Percentiles rank a stretch among this genome's conserved stretches.
These are phyloP conservation scores for Hypsopygia costalis DNA, from an alignment of 2,888 invertebrate genomes.

Conservation along the genomic window DNA sequence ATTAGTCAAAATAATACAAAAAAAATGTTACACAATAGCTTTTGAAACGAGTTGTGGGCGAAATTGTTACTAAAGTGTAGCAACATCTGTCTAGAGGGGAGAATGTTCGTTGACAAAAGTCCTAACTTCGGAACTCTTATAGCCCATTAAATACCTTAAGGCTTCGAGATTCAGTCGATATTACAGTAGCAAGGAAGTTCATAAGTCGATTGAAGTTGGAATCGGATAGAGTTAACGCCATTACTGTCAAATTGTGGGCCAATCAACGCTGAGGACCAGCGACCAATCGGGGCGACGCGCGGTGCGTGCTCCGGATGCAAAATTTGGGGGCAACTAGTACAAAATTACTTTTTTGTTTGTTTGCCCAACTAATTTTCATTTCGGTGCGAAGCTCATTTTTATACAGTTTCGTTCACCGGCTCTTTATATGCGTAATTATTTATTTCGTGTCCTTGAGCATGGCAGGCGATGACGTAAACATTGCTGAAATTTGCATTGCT, in stretches of 20 bases:
- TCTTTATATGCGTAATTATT: too few species aligned
- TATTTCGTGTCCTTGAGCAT: too few species aligned
- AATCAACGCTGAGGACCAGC: slow-evolving; percentile 56
- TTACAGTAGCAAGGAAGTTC: slow-evolving; percentile 12
- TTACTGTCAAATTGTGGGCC: slow-evolving; percentile 77
- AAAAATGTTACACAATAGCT: slow-evolving; percentile 69
- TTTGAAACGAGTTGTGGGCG: slow-evolving; percentile 69
- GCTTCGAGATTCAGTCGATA: rapidly evolving
- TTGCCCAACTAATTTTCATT: slow-evolving; percentile 40
- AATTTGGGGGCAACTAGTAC: slow-evolving; percentile 68
- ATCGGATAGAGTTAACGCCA: slow-evolving; percentile 66
- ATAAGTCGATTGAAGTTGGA: slow-evolving; percentile 24
- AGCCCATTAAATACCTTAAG: slow-evolving; percentile 14
- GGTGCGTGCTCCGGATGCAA: slow-evolving; percentile 68
- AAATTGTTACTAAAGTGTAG: slow-evolving; percentile 78
- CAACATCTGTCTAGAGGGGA: slow-evolving; percentile 77
- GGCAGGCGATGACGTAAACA: too few species aligned
- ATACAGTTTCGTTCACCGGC: too few species aligned
- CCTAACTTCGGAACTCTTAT: slow-evolving; percentile 11
- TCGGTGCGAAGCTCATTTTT: slow-evolving; percentile 21
- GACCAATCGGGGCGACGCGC: slow-evolving; percentile 56
- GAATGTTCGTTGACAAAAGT: slow-evolving; percentile 15
- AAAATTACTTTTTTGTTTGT: slow-evolving; percentile 56
- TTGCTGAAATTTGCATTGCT: too few species aligned
- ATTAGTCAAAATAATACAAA: slow-evolving; percentile 74